Evolutionary conservation across 2,888 invertebrate species (phyloP).

Genomic region (Lottia gigantea): DNA sequence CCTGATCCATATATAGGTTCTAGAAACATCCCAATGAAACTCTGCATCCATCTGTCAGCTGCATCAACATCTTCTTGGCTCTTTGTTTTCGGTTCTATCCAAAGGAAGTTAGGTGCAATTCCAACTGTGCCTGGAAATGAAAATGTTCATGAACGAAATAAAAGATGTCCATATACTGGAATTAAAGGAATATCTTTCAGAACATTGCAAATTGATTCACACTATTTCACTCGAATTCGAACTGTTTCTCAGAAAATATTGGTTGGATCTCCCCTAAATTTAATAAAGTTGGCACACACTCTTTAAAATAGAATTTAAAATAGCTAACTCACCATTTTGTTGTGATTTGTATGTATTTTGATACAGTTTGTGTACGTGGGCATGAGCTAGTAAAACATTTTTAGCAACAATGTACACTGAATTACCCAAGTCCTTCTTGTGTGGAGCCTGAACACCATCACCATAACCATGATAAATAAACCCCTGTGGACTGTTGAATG

Average conservation of each 20-base stretch:
- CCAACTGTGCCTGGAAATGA: constrained; percentile 43
- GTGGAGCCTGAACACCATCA: constrained; percentile 48
- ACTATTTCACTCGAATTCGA: no score
- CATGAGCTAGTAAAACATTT: constrained; percentile 76
- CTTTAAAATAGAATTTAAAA: no score
- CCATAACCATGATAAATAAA: constrained; percentile 52
- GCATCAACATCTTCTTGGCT: constrained; percentile 48
- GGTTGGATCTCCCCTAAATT: no score
- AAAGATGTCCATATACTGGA: no score
- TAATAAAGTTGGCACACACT: no score
- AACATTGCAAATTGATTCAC: no score
- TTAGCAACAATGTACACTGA: constrained; percentile 75
- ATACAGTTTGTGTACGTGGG: constrained; percentile 73
- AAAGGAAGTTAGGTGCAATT: constrained; percentile 53
- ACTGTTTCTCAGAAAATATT: no score
- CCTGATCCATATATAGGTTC: constrained; percentile 60
- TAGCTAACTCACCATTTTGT: constrained; percentile 24
- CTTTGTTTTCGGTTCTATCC: constrained; percentile 49
- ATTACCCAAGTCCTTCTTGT: constrained; percentile 39
- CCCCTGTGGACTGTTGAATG: constrained; percentile 79
- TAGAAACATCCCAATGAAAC: constrained; percentile 60
- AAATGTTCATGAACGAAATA: no score
- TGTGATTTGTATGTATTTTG: constrained; percentile 36
- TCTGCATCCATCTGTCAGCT: constrained; percentile 44
- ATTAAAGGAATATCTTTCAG: no score